Base-by-base conservation (phyloP, 1,140 invertebrate genomes). In the Harpegnathos saltator region DNA sequence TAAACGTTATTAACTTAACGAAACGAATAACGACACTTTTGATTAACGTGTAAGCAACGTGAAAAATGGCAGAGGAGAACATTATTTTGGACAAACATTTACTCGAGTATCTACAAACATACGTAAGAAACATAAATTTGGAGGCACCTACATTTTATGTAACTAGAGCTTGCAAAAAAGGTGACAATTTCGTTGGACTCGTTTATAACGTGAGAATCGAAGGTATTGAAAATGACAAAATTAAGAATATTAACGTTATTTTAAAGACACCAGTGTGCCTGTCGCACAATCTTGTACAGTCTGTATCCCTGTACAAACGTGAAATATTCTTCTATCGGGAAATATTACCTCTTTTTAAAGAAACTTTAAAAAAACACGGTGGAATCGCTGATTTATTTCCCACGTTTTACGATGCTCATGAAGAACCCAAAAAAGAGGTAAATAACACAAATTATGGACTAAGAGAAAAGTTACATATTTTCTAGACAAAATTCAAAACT, bases 161-260 rank as follows among this genome's bases (percentile, higher is more conserved):
- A n/a, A 29, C 22, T 0, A 61, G 22, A 15, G 82, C 72, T 3
- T 48, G 77, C 4, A 84, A 88, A 17, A 72, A 83, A 24, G 88
- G 88, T 14, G 89, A 90, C 19, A 91, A 90, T 77, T 90, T 83
- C 50, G 44, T 87, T 1, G 85, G 90, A 0, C 17, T 83, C 3
- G 58, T 90, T 12, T 90, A 82, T 65, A 81, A 86, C 19, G 56
- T 82, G 1, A 52, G 68, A 1, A 87, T 90, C 48, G 59, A 85
- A 15, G 87, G 85, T 2, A 68, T 38, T n/a, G 44, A 72, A 17
- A 77, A 88, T 54, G 82, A 82, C 11, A 50, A 86, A 0, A 11
- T 29, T 15, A 62, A 88, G 50, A 84, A 26, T 5, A 50, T 87
- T 0, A 2, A 85, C 4, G 82, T 75, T 1, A 78, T 91, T 33